Conservation (phyloP, 2,797 vertebrate species). For the Aselliscus stoliczkanus region DNA sequence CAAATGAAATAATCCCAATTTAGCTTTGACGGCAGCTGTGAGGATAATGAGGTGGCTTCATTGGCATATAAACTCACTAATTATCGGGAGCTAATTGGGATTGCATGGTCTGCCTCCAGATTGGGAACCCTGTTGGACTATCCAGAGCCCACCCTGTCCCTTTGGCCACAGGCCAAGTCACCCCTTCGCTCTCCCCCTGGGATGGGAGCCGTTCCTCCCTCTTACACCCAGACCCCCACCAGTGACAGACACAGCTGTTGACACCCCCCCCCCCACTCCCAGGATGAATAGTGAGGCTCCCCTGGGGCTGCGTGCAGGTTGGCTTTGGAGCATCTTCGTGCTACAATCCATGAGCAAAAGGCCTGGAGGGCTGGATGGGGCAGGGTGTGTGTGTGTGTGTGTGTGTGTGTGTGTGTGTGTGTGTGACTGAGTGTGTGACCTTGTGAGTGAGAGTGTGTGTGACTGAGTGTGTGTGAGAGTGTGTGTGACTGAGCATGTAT, state of each 20-base stretch:
- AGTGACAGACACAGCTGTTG: neutral
- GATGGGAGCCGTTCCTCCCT: neutral
- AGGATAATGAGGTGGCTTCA: conserved; percentile 66
- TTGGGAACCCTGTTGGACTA: neutral
- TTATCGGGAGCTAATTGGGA: conserved; percentile 5
- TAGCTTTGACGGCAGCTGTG: neutral
- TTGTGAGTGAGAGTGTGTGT: too few relatives aligned
- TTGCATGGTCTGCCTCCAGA: conserved; percentile 10
- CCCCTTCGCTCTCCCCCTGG: neutral
- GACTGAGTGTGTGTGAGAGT: neutral
- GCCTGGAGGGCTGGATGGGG: neutral
- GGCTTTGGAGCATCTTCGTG: neutral
- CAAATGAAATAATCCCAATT: conserved; percentile 43
- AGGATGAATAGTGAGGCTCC: neutral
- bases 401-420: neutral
- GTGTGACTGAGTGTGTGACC: too few relatives aligned
- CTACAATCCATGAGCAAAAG: neutral
- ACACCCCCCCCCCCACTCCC: neutral
- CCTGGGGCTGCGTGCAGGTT: neutral
- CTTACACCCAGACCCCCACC: too few relatives aligned
- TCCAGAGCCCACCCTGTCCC: neutral
- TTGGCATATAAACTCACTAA: conserved; percentile 51
- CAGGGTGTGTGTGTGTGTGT: neutral
- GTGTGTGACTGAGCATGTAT: neutral
- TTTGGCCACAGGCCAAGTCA: neutral